These are phyloP conservation scores for Carcina quercana DNA, from an alignment of 2,888 invertebrate genomes.

Conservation along the genomic window DNA sequence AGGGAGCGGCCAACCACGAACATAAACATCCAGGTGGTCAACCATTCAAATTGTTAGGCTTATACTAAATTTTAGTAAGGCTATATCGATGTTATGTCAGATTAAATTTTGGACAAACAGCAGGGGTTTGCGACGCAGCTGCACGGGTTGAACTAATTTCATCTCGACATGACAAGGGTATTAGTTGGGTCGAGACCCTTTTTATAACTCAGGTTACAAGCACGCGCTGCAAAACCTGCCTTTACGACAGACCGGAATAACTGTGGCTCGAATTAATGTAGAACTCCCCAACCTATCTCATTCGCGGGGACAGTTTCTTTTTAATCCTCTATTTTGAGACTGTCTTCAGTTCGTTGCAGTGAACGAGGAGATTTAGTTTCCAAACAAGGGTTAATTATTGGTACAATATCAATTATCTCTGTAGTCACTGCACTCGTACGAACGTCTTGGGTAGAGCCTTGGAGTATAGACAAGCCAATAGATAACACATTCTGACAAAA, in stretches of 20 bases:
- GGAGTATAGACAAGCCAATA: no score
- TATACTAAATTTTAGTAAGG: no score
- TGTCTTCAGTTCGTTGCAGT: no score
- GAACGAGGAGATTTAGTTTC: no score
- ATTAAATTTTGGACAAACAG: slow-evolving; percentile 61
- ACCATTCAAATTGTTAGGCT: no score
- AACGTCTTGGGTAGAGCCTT: no score
- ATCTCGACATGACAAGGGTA: slow-evolving; percentile 71
- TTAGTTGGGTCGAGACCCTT: slow-evolving; percentile 66
- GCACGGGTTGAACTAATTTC: slow-evolving; percentile 67
- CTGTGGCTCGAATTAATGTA: slow-evolving; percentile 32
- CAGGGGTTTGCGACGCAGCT: slow-evolving; percentile 52
- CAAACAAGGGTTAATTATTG: no score
- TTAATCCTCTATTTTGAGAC: background rate
- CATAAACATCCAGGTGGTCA: no score
- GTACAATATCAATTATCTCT: no score
- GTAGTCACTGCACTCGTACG: no score
- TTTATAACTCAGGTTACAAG: slow-evolving; percentile 58
- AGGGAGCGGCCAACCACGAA: no score
- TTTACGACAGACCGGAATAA: slow-evolving; percentile 27
- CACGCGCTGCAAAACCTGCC: slow-evolving; percentile 35
- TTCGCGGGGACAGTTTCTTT: slow-evolving; percentile 3
- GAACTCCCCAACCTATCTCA: slow-evolving; percentile 15
- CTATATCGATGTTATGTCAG: slow-evolving; percentile 43
- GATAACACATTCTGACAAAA: no score